Percentiles rank a stretch among this genome's conserved stretches.
These are phyloP conservation scores for Candoia aspera DNA, from an alignment of 2,113 vertebrate species.

Conservation along the genomic window DNA sequence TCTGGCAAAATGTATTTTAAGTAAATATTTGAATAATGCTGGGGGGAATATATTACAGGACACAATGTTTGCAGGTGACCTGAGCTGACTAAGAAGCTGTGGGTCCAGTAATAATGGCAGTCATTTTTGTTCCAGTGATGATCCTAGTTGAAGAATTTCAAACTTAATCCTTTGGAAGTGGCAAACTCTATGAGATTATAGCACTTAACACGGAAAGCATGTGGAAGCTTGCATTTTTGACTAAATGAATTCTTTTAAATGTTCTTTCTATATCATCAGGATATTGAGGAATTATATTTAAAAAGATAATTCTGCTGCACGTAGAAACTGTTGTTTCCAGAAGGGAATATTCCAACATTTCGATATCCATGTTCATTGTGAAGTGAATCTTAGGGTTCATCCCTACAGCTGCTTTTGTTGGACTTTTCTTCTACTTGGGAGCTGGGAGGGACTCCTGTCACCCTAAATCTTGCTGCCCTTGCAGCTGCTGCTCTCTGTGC, in stretches of 20 bases:
- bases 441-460: not conserved
- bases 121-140: not conserved
- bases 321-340: not conserved
- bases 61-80: not conserved
- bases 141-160: not conserved
- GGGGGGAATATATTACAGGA: not conserved
- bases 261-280: not conserved
- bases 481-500: too few species aligned
- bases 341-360: not conserved
- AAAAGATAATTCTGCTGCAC: not conserved
- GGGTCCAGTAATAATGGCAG: not conserved
- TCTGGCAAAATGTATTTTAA: not conserved
- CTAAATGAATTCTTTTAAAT: not conserved
- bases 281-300: not conserved
- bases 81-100: not conserved
- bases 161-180: not conserved
- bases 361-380: not conserved
- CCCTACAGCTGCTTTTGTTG: not conserved
- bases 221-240: not conserved
- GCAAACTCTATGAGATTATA: not conserved
- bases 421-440: not conserved
- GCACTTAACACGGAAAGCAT: not conserved
- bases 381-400: not conserved
- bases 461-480: too few species aligned
- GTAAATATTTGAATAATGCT: not conserved